Evolutionary conservation across 37 sponge, comb jelly and placozoan species (phyloP).

Genomic region (Ianthella basta): DNA sequence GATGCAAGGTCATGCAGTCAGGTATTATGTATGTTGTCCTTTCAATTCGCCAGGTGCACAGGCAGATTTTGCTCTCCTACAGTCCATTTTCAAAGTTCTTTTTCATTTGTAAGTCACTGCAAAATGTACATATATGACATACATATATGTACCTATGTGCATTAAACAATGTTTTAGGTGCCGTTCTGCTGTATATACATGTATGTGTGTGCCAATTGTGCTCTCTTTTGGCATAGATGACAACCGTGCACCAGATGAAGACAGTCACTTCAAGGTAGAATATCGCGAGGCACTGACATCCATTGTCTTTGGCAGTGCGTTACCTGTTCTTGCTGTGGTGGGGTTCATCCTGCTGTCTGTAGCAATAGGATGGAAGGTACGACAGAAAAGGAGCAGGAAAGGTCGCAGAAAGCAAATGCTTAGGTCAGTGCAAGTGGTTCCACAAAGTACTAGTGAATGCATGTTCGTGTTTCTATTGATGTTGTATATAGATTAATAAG

Average conservation of each 20-base stretch:
- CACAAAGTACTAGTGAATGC: neutral
- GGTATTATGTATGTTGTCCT: too few species aligned
- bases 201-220: too few species aligned
- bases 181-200: too few species aligned
- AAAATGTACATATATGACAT: too few species aligned
- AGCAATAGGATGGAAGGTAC: neutral
- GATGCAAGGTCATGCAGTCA: too few species aligned
- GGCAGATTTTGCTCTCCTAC: neutral
- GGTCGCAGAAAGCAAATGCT: too few species aligned
- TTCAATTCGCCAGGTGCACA: neutral
- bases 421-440: too few species aligned
- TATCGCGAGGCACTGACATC: conserved; percentile 9
- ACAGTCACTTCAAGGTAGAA: neutral
- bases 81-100: conserved; percentile 28
- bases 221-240: too few species aligned
- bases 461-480: neutral
- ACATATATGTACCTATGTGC: too few species aligned
- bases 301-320: conserved; percentile 24
- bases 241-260: too few species aligned
- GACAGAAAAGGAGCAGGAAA: neutral
- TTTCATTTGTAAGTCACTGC: neutral
- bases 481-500: neutral
- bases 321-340: conserved; percentile 8
- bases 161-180: too few species aligned
- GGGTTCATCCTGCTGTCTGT: neutral